Evolutionary conservation across 2,113 vertebrate species (phyloP).

Genomic region (Barbus barbus): DNA sequence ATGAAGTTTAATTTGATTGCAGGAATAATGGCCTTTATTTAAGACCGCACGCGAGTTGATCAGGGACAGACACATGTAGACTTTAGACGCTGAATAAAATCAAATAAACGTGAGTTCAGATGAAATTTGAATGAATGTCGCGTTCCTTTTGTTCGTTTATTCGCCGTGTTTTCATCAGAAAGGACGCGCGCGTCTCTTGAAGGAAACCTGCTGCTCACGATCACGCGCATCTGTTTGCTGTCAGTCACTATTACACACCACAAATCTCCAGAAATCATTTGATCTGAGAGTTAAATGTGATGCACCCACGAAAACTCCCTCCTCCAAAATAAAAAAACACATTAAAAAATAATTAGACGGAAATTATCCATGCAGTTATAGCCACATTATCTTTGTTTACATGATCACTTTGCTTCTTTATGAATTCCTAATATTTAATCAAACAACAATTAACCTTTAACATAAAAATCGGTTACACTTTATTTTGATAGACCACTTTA

Average conservation of each 20-base stretch:
- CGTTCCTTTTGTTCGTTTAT: neutral
- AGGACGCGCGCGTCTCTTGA: neutral
- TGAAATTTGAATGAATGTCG: neutral
- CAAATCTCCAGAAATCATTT: neutral
- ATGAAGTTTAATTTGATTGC: slow-evolving; percentile 33
- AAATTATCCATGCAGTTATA: neutral
- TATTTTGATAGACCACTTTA: too few relatives aligned
- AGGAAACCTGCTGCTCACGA: slow-evolving; percentile 7
- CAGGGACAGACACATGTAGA: neutral
- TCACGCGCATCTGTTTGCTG: neutral
- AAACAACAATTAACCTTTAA: neutral
- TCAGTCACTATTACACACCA: neutral
- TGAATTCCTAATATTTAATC: neutral
- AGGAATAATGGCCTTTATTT: slow-evolving; percentile 30
- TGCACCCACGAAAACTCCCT: neutral
- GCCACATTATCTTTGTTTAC: neutral
- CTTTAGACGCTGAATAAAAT: neutral
- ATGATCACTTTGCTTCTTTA: too few relatives aligned
- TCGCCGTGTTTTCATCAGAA: neutral
- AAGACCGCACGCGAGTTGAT: neutral
- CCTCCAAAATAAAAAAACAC: too few relatives aligned
- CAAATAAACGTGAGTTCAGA: neutral
- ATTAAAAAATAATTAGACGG: neutral
- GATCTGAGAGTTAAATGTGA: neutral
- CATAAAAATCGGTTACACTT: too few relatives aligned